Base-by-base conservation (phyloP, 2,797 vertebrate genomes). In the Acanthurus leucopareius region DNA sequence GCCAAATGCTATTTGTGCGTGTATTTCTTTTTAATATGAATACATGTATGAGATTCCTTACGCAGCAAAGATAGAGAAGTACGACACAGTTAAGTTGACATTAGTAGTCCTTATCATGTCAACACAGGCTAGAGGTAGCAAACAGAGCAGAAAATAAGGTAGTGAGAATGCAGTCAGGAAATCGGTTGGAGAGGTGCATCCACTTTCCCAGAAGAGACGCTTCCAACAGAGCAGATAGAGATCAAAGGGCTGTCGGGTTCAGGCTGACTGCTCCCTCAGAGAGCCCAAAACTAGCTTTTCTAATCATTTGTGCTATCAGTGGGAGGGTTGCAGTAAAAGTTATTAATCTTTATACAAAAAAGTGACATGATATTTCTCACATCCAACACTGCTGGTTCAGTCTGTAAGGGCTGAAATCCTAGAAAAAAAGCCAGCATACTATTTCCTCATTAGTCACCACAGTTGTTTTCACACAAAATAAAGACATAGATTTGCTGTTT, bases 141-240 rank as follows among this genome's bases (percentile, higher is more conserved):
- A 85, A 84, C 69, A 62, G 85, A 82, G 88, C 86, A 83, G 86
- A 85, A 88, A 92, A 90, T 90, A 63, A 86, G 80, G 79, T 51
- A 28, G 67, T 32, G 19, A 58, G 67, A 77, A 85, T 52, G 67
- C 76, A 86, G 84, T 83, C 20, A 73, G 70, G 78, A 79, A 84
- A 89, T 80, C 64, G 66, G 81, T 48, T 61, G 74, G 88, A 86
- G 85, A 91, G 80, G 53, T 80, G 74, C 83, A 80, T 83, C 85
- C 79, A 88, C 91, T 92, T 91, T 77, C 91, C 81, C 80, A 86
- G 79, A 87, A 86, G 87, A 88, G 90, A 88, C 80, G 77, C 81
- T 77, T 93, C 89, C 77, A 91, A 82, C 73, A 76, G 86, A 84
- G 74, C 69, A 84, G 92, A 94, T 89, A 89, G 68, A 88, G 83